A percentile compares a stretch with the other conserved stretches of the same genome.
These are phyloP conservation scores for Epistrophe grossulariae DNA, from an alignment of 2,888 invertebrate genomes.

Conservation along the genomic window DNA sequence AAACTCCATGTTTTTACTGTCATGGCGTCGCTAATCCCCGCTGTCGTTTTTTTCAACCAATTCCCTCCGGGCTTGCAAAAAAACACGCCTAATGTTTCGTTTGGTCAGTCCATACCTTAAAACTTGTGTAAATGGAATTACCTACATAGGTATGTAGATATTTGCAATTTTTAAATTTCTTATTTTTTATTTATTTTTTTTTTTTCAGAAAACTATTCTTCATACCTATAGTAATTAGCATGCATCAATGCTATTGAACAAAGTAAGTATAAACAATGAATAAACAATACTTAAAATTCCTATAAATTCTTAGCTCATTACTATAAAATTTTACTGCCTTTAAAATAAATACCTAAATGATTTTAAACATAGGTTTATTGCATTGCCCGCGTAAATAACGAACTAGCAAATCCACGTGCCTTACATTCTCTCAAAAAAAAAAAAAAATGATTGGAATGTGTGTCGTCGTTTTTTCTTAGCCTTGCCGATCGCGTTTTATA, in stretches of 20 bases:
- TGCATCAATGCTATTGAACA: conserved; percentile 1
- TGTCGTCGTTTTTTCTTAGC: background rate
- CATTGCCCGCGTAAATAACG: conserved; percentile 2
- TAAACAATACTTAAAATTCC: background rate
- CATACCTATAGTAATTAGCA: conserved; percentile 3
- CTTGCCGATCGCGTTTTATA: conserved; percentile 6
- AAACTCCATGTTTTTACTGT: no score
- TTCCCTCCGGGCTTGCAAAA: no score
- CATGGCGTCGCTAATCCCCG: no score
- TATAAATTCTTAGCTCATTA: background rate
- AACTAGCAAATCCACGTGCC: conserved; percentile 8
- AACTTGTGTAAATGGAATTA: no score
- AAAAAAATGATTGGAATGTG: conserved; percentile 18
- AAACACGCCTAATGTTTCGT: no score
- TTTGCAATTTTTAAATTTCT: background rate
- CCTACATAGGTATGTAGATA: no score
- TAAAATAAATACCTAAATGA: conserved; percentile 11
- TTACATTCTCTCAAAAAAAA: background rate
- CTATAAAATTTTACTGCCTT: background rate
- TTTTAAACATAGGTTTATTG: background rate
- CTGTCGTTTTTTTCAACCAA: no score
- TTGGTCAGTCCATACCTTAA: no score
- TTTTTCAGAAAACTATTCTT: conserved; percentile 5
- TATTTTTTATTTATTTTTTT: background rate
- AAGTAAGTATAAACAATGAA: conserved; percentile 14